A percentile compares a stretch with the other conserved stretches of the same genome.
phyloP scores from a whole-genome alignment of 2,888 invertebrate species.

The Plebejus anna region DNA sequence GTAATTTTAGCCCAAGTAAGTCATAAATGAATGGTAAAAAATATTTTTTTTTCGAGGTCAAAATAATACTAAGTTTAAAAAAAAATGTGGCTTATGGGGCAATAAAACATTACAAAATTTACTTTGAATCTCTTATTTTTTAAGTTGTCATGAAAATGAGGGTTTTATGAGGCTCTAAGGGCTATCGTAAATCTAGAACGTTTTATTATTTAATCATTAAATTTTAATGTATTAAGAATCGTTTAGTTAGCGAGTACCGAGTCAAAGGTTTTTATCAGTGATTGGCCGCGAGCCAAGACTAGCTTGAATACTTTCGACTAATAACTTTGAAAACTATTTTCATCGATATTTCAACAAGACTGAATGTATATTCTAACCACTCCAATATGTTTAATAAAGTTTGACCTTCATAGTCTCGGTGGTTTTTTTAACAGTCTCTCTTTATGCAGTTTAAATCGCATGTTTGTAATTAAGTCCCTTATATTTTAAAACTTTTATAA shows the following conservation, averaged over 20 bases:
- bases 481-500: too few species aligned
- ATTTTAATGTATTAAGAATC: neutral
- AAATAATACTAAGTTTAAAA: neutral
- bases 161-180: neutral
- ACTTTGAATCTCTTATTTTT: neutral
- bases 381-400: neutral
- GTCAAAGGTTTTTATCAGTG: conserved; percentile 13
- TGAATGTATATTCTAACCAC: neutral
- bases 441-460: neutral
- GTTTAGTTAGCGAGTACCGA: conserved; percentile 1
- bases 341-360: conserved; percentile 3
- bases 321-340: conserved; percentile 24
- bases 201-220: neutral
- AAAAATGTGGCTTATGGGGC: neutral
- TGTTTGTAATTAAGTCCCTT: too few species aligned
- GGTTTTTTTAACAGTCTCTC: neutral
- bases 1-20: neutral
- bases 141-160: neutral
- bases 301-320: conserved; percentile 22
- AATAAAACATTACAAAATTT: neutral
- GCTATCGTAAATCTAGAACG: conserved; percentile 8
- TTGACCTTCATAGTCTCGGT: neutral
- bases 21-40: neutral
- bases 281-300: conserved; percentile 19
- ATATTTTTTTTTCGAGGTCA: neutral